phyloP scores from a whole-genome alignment of 2,888 invertebrate genomes.

The Isoperla grammatica region DNA sequence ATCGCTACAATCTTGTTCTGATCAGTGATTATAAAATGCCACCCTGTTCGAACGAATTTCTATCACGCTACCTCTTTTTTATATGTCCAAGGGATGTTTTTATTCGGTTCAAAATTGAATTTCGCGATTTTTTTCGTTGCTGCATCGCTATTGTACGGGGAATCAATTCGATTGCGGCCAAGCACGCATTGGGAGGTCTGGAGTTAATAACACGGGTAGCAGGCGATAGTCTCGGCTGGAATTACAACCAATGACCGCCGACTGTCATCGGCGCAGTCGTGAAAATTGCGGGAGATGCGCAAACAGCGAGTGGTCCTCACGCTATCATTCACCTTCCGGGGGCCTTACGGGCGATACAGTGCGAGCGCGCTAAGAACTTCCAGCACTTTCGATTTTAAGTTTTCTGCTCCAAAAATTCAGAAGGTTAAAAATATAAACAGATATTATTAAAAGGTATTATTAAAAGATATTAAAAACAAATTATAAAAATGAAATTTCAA shows the following conservation, averaged over 20 bases:
- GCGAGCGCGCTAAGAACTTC: too few species aligned
- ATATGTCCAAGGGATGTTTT: neutral
- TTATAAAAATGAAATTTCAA: too few species aligned
- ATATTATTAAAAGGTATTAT: too few species aligned
- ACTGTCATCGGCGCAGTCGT: slow-evolving; percentile 10
- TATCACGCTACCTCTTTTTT: slow-evolving; percentile 4
- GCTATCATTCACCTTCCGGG: slow-evolving; percentile 11
- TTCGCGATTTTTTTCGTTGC: neutral
- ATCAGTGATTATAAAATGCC: neutral
- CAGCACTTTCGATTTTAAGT: too few species aligned
- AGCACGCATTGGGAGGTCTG: slow-evolving; percentile 16
- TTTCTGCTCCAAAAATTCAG: too few species aligned
- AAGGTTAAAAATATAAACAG: too few species aligned
- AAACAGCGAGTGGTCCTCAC: slow-evolving; percentile 14
- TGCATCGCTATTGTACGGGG: neutral
- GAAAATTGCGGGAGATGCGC: neutral
- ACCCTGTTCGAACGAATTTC: slow-evolving; percentile 9
- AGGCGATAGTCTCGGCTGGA: neutral
- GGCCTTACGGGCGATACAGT: neutral
- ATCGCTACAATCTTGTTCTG: too few species aligned
- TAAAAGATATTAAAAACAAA: too few species aligned
- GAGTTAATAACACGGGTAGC: slow-evolving; percentile 15
- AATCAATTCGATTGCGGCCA: slow-evolving; percentile 12
- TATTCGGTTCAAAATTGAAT: neutral
- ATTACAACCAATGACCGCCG: slow-evolving; percentile 4